Evolutionary conservation across 2,888 invertebrate genomes (phyloP), one percentile per base, ranked within the genome.

Genomic region (Cinara cedri): DNA sequence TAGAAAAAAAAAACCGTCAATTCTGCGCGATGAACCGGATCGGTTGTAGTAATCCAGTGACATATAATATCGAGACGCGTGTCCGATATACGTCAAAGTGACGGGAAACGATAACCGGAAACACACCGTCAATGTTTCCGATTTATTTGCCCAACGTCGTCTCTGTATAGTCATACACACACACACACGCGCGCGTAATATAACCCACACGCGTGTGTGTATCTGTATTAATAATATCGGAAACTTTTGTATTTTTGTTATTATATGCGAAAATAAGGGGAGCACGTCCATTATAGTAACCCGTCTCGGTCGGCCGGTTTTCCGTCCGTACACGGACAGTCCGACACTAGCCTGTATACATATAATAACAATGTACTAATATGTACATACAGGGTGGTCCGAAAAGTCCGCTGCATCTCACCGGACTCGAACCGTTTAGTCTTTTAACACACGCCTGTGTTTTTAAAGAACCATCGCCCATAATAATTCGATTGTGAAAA

Each of bases 101-200:
- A 8, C 65, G 54, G 54, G 75, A 65, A 54, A 24, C 42, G 44
- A 55, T 65, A 55, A 54, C 75, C 75, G 75, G 75, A 75, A 75
- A 65, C 55, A 24, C n/a, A 44, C 44, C 75, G 65, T 75, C 65
- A 24, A 75, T 75, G 75, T 65, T 65, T 75, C 75, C 75, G 75
- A 75, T 65, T 51, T 19, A 24, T 74, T 63, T 49, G n/a, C 63
- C 19, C n/a, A n/a, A n/a, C 26, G 11, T 11, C 4, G 4, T 9
- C 24, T 24, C 49, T 16, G 4, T 16, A 26, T 26, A 14, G 16
- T 6, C 24, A 24, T 9, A 65, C 14, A 10, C 54, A 21, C 19
- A 13, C 4, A 26, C 51, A 8, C 1, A 4, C 49, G n/a, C 4
- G 21, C 34, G 44, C 54, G 54, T 54, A 8, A 19, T 60, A 13